phyloP scores from a whole-genome alignment of 2,888 invertebrate species.

The Chirona hameri region DNA sequence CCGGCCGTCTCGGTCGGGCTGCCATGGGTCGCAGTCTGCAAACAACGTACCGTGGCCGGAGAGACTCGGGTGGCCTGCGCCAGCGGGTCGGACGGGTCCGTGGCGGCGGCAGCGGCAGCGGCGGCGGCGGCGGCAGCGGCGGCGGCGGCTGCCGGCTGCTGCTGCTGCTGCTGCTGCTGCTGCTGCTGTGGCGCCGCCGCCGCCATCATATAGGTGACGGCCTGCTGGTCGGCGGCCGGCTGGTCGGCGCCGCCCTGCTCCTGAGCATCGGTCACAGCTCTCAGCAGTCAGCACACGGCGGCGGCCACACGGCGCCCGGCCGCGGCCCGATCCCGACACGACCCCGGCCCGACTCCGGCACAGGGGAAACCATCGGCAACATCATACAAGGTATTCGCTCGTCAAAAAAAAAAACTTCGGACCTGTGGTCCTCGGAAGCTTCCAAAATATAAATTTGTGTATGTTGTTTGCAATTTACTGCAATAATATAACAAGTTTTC shows the following conservation, averaged over 20 bases:
- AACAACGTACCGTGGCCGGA: slow-evolving; percentile 84
- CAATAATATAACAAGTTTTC: no score
- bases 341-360: no score
- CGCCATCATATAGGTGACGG: slow-evolving; percentile 38
- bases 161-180: slow-evolving; percentile 27
- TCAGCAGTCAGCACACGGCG: background rate
- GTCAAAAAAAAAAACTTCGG: no score
- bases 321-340: no score
- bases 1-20: no score
- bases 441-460: no score
- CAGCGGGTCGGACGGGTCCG: slow-evolving; percentile 49
- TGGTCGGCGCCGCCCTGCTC: background rate
- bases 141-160: no score
- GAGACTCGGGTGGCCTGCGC: slow-evolving; percentile 78
- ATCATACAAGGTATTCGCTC: no score
- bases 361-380: no score
- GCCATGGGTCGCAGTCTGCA: background rate
- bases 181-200: slow-evolving; percentile 31
- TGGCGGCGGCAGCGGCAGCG: slow-evolving; percentile 2
- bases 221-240: slow-evolving; percentile 33
- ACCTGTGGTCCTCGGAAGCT: no score
- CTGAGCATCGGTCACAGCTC: background rate
- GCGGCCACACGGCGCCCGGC: background rate
- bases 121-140: slow-evolving; percentile 58
- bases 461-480: no score